Evolutionary conservation across 1,140 invertebrate species (phyloP).

Genomic region (Portunus trituberculatus): DNA sequence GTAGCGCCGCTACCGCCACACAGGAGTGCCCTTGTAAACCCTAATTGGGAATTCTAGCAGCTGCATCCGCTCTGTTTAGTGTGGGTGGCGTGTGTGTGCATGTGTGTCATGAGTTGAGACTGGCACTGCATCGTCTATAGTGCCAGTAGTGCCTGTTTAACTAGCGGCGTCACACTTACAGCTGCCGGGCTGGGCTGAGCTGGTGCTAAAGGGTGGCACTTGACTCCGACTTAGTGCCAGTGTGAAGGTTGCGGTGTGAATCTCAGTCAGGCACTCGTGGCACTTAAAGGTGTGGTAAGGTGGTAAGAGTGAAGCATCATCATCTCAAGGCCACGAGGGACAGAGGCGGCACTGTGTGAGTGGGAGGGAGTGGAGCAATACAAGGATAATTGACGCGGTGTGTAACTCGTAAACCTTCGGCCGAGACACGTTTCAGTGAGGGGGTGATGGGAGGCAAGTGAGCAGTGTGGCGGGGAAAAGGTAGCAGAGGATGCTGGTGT

Average conservation of each 20-base stretch:
- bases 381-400: too few species aligned
- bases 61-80: neutral
- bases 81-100: neutral
- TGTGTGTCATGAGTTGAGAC: neutral
- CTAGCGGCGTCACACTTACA: neutral
- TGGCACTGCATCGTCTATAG: neutral
- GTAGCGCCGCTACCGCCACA: neutral
- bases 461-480: too few species aligned
- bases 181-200: neutral
- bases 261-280: too few species aligned
- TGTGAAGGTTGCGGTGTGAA: neutral
- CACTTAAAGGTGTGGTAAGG: too few species aligned
- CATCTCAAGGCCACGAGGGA: too few species aligned
- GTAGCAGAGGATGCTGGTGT: too few species aligned
- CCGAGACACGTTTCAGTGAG: too few species aligned
- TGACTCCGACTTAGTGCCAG: neutral
- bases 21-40: neutral
- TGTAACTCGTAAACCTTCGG: too few species aligned
- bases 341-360: too few species aligned
- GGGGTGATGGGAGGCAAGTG: too few species aligned
- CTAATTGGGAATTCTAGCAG: slow-evolving; percentile 14
- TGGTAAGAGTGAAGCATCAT: too few species aligned
- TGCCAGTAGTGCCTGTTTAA: neutral
- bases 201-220: neutral
- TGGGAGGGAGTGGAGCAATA: too few species aligned